A percentile compares a stretch with the other conserved stretches of the same genome.
Conservation (phyloP, 2,888 invertebrate genomes). For the Megamerina dolium region DNA sequence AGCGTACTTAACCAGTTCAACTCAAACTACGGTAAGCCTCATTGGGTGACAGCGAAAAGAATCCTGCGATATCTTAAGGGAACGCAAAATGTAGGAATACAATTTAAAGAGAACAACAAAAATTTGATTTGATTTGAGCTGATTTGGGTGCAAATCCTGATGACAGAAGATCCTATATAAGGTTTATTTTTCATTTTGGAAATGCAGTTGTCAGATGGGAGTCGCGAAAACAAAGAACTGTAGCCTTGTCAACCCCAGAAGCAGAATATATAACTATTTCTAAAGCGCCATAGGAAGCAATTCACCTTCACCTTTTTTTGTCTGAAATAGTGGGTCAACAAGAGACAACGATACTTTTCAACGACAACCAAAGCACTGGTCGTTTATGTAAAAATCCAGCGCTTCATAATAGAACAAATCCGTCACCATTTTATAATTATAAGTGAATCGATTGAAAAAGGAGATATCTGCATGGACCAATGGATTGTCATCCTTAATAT, state of each 20-base stretch:
- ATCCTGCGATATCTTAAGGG: constrained; percentile 11
- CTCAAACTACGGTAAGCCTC: constrained; percentile 8
- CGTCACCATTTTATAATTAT: constrained; percentile 14
- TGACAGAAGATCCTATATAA: constrained; percentile 1
- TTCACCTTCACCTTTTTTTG: constrained; percentile 4
- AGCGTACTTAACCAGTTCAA: constrained; percentile 9
- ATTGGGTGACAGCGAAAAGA: constrained; percentile 9
- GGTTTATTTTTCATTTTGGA: background rate
- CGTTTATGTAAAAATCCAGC: constrained; percentile 11
- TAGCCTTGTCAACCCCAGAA: background rate
- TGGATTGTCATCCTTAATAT: background rate
- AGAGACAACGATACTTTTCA: constrained; percentile 5
- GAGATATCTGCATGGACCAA: background rate
- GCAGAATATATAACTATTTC: constrained; percentile 10
- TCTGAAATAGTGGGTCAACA: background rate
- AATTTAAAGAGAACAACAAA: background rate
- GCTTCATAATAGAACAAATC: constrained; percentile 13
- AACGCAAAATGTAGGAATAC: constrained; percentile 1
- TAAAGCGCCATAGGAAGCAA: constrained; percentile 8
- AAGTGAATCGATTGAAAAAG: background rate
- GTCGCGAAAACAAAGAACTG: background rate
- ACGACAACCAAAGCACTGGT: constrained; percentile 15
- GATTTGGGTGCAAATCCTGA: background rate
- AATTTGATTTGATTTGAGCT: background rate
- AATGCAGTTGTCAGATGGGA: background rate